Evolutionary conservation across 2,888 invertebrate genomes (phyloP), one percentile per base, ranked within the genome.

Genomic region (Drosophila bunnanda): DNA sequence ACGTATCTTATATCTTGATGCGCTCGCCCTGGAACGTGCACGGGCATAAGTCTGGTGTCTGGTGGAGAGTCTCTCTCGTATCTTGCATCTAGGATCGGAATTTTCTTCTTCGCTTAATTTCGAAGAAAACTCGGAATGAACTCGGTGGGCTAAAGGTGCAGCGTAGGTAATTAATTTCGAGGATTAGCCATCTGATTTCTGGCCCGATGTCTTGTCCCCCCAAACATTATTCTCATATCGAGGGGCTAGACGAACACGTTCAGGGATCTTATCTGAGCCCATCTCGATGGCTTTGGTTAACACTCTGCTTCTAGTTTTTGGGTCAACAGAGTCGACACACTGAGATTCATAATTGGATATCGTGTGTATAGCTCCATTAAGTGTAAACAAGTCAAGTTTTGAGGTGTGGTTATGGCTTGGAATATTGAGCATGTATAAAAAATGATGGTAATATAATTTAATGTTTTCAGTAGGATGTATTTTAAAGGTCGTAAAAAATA

Each of bases 151-250:
- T 48, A 43, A 55, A 61, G 44, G 68, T 68, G 50, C 60, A 77
- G 75, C 65, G 54, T 70, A 58, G 59, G 76, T 84, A 85, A 85
- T 85, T 85, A 85, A 85, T 85, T 82, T 78, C 48, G 80, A 84
- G 82, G 72, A 88, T 88, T 89, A 79, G 64, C 69, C 66, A 79
- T 72, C 43, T 66, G 81, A 81, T 81, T 69, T 66, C 4, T 58
- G 65, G 50, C 69, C 28, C 28, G 43, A 22, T 22, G 43, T 43
- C 77, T 70, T n/a, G 53, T 72, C 60, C 50, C 61, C 65, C 3
- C 9, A n/a, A n/a, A 15, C 39, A 77, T 68, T 60, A 79, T 75
- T 70, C 58, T 44, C 62, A 68, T 79, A 68, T 57, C 50, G 55
- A 77, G 54, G 53, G 60, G 36, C 44, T 38, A 15, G 62, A 53